A percentile compares a stretch with the other conserved stretches of the same genome.
These are phyloP conservation scores for Triplophysa siluroides DNA, from an alignment of 2,113 vertebrate species.

Conservation along the genomic window DNA sequence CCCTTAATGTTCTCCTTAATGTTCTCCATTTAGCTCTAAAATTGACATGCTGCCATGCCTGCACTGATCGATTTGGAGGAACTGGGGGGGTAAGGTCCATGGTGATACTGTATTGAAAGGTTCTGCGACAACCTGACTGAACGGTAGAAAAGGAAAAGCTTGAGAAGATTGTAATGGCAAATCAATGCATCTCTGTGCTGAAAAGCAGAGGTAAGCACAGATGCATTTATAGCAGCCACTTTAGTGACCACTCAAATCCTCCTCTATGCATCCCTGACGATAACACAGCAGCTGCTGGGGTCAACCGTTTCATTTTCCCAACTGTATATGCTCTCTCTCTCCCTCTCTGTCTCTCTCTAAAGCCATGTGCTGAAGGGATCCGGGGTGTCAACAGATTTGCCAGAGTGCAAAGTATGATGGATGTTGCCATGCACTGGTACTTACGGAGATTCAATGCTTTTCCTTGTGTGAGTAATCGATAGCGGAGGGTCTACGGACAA, in stretches of 20 bases:
- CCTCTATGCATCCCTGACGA: constrained; percentile 41
- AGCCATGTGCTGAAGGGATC: constrained; percentile 10
- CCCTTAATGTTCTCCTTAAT: neutral
- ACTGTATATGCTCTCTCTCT: constrained; percentile 19
- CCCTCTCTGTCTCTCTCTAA: neutral
- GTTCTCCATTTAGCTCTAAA: neutral
- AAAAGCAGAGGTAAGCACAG: constrained; percentile 47
- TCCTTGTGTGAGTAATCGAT: constrained; percentile 98
- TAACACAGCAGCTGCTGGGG: constrained; percentile 29
- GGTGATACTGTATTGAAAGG: constrained; percentile 29
- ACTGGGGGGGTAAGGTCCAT: constrained; percentile 39
- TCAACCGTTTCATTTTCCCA: constrained; percentile 32
- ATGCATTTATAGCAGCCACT: constrained; percentile 45
- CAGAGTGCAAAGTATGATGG: constrained; percentile 44
- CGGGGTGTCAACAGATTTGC: constrained; percentile 30
- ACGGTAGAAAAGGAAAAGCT: constrained; percentile 44
- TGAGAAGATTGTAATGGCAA: constrained; percentile 43
- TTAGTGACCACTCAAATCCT: constrained; percentile 42
- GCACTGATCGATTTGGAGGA: constrained; percentile 33
- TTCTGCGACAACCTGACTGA: constrained; percentile 34
- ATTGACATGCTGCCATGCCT: constrained; percentile 47
- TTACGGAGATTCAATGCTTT: constrained; percentile 99
- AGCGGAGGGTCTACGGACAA: constrained; percentile 92
- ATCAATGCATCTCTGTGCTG: constrained; percentile 50
- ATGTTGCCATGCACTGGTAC: constrained; percentile 67